phyloP scores from a whole-genome alignment of 2,888 invertebrate genomes.

The Mimachlamys varia region DNA sequence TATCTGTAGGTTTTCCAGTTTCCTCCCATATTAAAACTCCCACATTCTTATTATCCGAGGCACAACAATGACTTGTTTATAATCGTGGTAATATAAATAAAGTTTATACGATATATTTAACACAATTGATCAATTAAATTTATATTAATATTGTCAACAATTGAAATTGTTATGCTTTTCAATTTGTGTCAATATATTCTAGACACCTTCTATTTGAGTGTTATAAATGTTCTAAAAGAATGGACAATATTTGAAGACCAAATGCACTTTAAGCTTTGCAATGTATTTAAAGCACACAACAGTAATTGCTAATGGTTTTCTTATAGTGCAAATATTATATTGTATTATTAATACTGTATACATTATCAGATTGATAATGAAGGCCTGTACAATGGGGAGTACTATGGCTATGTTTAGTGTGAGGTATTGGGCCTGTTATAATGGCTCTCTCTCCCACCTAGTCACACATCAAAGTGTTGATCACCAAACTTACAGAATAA shows the following conservation, averaged over 20 bases:
- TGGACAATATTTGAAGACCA: background rate
- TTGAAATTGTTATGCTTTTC: too few relatives aligned
- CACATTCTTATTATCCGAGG: too few relatives aligned
- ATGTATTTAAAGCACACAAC: background rate
- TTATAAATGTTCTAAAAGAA: background rate
- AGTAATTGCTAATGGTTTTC: background rate
- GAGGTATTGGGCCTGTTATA: background rate
- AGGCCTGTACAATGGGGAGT: background rate
- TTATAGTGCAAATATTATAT: too few relatives aligned
- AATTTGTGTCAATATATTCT: too few relatives aligned
- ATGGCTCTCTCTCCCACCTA: background rate
- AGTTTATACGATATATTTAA: too few relatives aligned
- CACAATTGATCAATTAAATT: too few relatives aligned
- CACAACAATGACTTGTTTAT: too few relatives aligned
- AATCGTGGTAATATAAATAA: too few relatives aligned
- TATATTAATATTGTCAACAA: too few relatives aligned
- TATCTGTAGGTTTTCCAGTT: too few relatives aligned
- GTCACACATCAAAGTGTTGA: background rate
- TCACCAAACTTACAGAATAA: background rate
- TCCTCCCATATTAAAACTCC: too few relatives aligned
- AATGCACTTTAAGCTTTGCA: background rate
- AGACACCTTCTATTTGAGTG: too few relatives aligned
- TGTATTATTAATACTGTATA: background rate
- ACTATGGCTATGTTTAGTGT: background rate
- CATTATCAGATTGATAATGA: background rate